phyloP scores from a whole-genome alignment of 2,888 invertebrate genomes.

The Augochlorella aurata region DNA sequence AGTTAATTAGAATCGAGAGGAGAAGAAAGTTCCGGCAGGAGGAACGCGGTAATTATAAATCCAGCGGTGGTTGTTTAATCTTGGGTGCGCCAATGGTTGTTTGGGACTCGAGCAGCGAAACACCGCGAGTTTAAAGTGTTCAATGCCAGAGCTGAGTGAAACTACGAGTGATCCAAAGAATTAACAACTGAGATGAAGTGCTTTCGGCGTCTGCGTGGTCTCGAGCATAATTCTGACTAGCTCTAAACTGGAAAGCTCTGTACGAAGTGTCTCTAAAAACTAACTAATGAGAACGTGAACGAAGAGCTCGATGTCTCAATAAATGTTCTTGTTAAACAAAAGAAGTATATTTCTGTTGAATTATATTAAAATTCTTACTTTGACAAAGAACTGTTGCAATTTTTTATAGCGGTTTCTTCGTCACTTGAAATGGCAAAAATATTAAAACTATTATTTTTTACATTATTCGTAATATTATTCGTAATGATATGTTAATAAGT shows the following conservation, averaged over 20 bases:
- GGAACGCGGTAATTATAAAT: conserved; percentile 41
- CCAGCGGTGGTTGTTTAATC: conserved; percentile 37
- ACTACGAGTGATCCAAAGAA: not conserved
- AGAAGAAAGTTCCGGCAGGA: conserved; percentile 27
- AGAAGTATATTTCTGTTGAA: not conserved
- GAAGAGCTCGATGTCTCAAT: not conserved
- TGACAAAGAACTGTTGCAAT: not conserved
- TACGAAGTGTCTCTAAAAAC: not conserved
- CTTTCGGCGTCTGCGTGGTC: not conserved
- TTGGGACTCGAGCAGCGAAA: not conserved
- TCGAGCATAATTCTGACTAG: not conserved
- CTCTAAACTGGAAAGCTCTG: not conserved
- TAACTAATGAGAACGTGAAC: not conserved
- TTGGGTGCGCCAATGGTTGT: conserved; percentile 2
- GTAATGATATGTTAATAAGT: too few species aligned
- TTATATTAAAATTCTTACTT: not conserved
- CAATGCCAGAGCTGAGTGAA: not conserved
- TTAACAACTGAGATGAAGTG: not conserved
- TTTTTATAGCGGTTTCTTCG: not conserved
- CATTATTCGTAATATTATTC: too few species aligned
- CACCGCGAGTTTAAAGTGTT: not conserved
- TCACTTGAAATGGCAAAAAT: not conserved
- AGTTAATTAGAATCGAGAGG: conserved; percentile 40
- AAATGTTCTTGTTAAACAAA: not conserved
- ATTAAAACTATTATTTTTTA: not conserved